Conservation (phyloP, 2,888 invertebrate species). For the Lamproptera curius region DNA sequence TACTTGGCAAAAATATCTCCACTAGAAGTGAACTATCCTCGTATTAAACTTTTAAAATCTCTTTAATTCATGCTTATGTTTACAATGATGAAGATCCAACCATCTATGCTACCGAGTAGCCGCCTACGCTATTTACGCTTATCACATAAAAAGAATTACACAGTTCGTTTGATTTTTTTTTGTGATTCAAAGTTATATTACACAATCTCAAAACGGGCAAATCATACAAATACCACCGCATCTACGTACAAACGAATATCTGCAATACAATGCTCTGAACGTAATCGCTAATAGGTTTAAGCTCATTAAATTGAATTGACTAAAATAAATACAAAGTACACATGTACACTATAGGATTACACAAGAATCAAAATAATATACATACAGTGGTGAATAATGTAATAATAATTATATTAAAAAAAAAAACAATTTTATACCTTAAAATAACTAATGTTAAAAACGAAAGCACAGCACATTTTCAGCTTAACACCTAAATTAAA, state of each 20-base stretch:
- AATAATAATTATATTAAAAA: conserved; percentile 47
- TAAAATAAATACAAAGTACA: conserved; percentile 67
- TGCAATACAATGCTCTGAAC: conserved; percentile 30
- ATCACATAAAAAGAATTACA: conserved; percentile 59
- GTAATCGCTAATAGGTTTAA: conserved; percentile 50
- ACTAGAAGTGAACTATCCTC: conserved; percentile 72
- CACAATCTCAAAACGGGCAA: conserved; percentile 59
- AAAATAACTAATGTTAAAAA: conserved; percentile 70
- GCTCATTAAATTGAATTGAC: conserved; percentile 63
- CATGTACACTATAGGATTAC: conserved; percentile 41
- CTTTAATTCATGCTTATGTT: conserved; percentile 63
- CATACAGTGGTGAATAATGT: conserved; percentile 32
- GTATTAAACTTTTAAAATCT: conserved; percentile 74
- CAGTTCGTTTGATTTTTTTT: conserved; percentile 59
- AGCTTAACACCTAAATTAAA: conserved; percentile 71
- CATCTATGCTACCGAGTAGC: conserved; percentile 69
- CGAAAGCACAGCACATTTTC: conserved; percentile 78
- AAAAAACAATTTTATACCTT: conserved; percentile 60
- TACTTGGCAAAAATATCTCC: conserved; percentile 78
- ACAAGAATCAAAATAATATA: conserved; percentile 30
- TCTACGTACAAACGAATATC: conserved; percentile 49
- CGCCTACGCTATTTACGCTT: conserved; percentile 52
- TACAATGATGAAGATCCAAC: conserved; percentile 63
- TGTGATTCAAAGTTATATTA: conserved; percentile 58
- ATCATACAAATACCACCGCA: conserved; percentile 41